These are phyloP conservation scores for Gisinianus flammeolus DNA, from an alignment of 2,888 invertebrate species.

Conservation along the genomic window DNA sequence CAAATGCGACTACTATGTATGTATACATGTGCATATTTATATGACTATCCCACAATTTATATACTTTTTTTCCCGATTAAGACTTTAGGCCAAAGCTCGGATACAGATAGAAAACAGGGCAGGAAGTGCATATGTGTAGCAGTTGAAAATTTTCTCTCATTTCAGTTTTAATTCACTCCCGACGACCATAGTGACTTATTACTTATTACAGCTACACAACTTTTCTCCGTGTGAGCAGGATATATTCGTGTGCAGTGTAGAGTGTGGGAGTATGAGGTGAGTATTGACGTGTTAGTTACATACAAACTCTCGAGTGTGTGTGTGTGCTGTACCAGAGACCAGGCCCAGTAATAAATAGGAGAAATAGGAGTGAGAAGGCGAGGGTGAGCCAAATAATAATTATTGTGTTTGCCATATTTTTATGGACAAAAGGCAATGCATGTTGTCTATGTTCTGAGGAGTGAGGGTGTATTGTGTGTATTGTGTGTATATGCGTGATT, in stretches of 20 bases:
- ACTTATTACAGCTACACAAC: not conserved
- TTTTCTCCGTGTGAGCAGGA: not conserved
- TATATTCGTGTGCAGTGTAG: not conserved
- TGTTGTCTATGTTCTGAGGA: not conserved
- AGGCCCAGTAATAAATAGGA: not conserved
- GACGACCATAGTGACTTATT: not conserved
- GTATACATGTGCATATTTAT: not conserved
- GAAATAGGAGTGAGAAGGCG: not conserved
- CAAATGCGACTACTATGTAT: not conserved
- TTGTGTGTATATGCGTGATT: not conserved
- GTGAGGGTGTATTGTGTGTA: not conserved
- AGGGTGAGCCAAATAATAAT: conserved; percentile 18
- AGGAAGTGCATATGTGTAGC: conserved; percentile 21
- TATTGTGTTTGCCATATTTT: conserved; percentile 12
- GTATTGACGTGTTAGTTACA: not conserved
- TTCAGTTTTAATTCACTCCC: not conserved
- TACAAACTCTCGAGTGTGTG: not conserved
- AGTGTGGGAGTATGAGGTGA: not conserved
- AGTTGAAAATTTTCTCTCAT: conserved; percentile 1
- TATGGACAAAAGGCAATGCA: not conserved
- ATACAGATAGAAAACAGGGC: not conserved
- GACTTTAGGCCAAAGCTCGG: conserved; percentile 1
- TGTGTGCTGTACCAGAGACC: not conserved
- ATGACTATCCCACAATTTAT: not conserved
- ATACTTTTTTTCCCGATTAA: conserved; percentile 10